These are phyloP conservation scores for Bos indicus DNA, from an alignment of 2,113 vertebrate species.

Conservation along the genomic window DNA sequence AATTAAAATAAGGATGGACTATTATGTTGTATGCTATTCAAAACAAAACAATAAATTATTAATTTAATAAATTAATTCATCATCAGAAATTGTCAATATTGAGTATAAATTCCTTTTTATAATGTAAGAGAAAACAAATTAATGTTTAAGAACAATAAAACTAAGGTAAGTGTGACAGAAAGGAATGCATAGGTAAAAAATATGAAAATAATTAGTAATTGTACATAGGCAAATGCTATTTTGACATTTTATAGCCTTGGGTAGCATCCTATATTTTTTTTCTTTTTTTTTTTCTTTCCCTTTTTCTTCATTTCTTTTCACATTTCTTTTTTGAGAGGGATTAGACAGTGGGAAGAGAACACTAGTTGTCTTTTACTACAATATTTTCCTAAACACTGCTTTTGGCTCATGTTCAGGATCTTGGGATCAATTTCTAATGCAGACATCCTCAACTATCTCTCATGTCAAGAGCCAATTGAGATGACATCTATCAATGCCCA, in stretches of 20 bases:
- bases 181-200: background rate
- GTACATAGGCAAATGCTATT: background rate
- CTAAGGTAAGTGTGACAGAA: background rate
- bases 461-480: constrained; percentile 50
- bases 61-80: background rate
- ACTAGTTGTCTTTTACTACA: background rate
- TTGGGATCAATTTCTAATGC: constrained; percentile 29
- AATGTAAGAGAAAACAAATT: background rate
- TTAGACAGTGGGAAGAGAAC: background rate
- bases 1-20: background rate
- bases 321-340: background rate
- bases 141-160: background rate
- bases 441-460: constrained; percentile 38
- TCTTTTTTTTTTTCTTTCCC: background rate
- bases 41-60: background rate
- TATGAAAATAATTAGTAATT: background rate
- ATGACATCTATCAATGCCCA: constrained; percentile 52
- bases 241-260: background rate
- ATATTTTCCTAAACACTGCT: background rate
- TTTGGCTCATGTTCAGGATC: background rate
- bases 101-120: background rate
- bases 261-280: background rate
- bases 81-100: background rate
- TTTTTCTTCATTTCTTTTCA: background rate
- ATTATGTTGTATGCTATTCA: background rate